Evolutionary conservation across 2,113 vertebrate genomes (phyloP), one percentile per base, ranked within the genome.

Genomic region (Seriola rivoliana): DNA sequence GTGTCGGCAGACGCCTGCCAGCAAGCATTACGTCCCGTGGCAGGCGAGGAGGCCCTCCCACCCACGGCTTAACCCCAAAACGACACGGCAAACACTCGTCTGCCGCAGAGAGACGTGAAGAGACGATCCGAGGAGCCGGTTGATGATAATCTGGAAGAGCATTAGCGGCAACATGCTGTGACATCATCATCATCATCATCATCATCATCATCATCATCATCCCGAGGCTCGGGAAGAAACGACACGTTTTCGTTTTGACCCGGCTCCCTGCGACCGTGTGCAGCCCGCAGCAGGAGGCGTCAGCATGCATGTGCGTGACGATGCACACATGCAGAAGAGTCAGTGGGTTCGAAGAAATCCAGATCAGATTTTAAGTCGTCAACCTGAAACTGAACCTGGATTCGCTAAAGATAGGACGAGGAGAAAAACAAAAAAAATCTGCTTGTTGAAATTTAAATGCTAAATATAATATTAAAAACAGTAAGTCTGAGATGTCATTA

Each of bases 51-150:
- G 68, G 58, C 3, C 42, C 17, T 32, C 34, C 72, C 52, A 78
- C 79, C 73, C 71, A 85, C 82, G 82, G 86, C 84, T 91, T 91
- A 91, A 91, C 91, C 91, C 80, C 88, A 91, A 92, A 92, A 87
- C n/a, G 80, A 91, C 91, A 91, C 17, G 4, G 9, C 46, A 9
- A 29, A 19, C 69, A 4, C 70, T 34, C 10, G 66, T 32, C 25
- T 34, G 74, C 80, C 34, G 50, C 66, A 8, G 6, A 62, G 4
- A 21, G 80, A 82, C 64, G 21, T 17, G 80, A 65, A 34, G 66
- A 70, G 50, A 68, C 76, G 29, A 83, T 82, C 60, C 11, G 60
- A 84, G 52, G 70, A 81, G 78, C 40, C 5, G 38, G 52, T 46
- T 91, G 91, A 92, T 21, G 81, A 5, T 91, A 52, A 91, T 91